Percentiles rank a stretch among this genome's conserved stretches.
phyloP scores from a whole-genome alignment of 92 coral and sea anemone species.

The Paragorgia papillata region DNA sequence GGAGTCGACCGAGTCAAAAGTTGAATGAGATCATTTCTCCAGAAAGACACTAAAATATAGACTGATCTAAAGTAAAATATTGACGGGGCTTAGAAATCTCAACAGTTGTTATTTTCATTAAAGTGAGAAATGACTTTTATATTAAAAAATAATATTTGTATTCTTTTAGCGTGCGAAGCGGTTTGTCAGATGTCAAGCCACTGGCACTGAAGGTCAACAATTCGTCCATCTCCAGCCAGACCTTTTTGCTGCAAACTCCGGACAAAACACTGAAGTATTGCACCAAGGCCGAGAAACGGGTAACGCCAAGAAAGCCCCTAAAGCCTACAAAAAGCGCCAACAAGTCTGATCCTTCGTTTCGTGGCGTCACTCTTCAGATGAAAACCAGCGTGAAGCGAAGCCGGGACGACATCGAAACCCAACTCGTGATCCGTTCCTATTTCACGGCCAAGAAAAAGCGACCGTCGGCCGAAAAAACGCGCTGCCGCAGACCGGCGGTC shows the following conservation, averaged over 20 bases:
- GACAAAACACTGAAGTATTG: slow-evolving; percentile 1
- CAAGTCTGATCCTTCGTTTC: slow-evolving; percentile 89
- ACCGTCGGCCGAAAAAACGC: slow-evolving; percentile 20
- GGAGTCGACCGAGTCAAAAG: too few relatives aligned
- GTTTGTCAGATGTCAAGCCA: slow-evolving; percentile 17
- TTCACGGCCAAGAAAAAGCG: slow-evolving; percentile 90
- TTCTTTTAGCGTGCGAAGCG: not conserved
- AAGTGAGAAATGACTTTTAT: too few relatives aligned
- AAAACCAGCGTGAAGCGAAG: slow-evolving; percentile 80
- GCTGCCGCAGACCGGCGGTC: not conserved
- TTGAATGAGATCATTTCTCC: too few relatives aligned
- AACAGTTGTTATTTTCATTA: not conserved
- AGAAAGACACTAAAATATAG: too few relatives aligned
- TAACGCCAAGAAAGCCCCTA: slow-evolving; percentile 96
- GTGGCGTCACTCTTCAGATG: slow-evolving; percentile 93
- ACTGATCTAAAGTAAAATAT: not conserved
- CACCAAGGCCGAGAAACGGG: slow-evolving; percentile 58
- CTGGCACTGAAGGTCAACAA: not conserved
- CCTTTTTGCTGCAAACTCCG: slow-evolving; percentile 34
- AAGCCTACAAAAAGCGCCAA: slow-evolving; percentile 88
- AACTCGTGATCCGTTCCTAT: slow-evolving; percentile 86
- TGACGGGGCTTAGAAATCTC: not conserved
- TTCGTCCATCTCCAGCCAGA: not conserved
- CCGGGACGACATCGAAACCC: slow-evolving; percentile 69
- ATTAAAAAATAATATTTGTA: too few relatives aligned